Percentiles rank a stretch among this genome's conserved stretches.
phyloP scores from a whole-genome alignment of 2,797 vertebrate species.

The Girardinus metallicus region DNA sequence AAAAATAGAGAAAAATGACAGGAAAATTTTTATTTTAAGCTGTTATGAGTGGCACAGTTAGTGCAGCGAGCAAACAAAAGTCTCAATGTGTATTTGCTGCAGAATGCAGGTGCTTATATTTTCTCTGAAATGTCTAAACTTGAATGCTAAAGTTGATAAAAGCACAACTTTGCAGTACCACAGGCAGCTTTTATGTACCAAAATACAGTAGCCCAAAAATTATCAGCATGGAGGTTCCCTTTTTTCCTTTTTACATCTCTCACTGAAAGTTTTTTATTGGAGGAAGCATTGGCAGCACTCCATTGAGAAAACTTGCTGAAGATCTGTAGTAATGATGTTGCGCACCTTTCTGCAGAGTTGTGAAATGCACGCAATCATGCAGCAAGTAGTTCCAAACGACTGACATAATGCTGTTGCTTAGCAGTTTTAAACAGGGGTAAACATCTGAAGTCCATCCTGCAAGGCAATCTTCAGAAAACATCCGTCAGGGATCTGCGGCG shows the following conservation, averaged over 20 bases:
- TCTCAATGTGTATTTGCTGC: neutral
- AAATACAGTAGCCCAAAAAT: neutral
- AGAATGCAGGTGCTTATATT: neutral
- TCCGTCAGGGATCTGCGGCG: conserved; percentile 30
- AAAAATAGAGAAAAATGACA: neutral
- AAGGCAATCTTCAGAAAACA: conserved; percentile 25
- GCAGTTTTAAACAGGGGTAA: conserved; percentile 73
- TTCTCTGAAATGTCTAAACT: neutral
- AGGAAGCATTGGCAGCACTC: neutral
- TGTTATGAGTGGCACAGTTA: neutral
- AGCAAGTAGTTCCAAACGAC: conserved; percentile 8
- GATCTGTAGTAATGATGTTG: conserved; percentile 1
- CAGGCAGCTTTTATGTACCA: neutral
- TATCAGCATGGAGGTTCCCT: neutral
- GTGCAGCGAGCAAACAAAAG: neutral
- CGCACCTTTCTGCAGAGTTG: conserved; percentile 23
- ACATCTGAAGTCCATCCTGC: conserved; percentile 46
- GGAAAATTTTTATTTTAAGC: neutral
- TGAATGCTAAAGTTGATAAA: neutral
- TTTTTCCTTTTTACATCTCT: neutral
- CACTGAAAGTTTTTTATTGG: neutral
- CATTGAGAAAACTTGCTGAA: conserved; percentile 10
- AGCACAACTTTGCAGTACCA: neutral
- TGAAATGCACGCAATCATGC: conserved; percentile 35
- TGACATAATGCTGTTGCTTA: conserved; percentile 74